These are phyloP conservation scores for Himalopsyche phryganea DNA, from an alignment of 1,140 invertebrate species.

Conservation along the genomic window DNA sequence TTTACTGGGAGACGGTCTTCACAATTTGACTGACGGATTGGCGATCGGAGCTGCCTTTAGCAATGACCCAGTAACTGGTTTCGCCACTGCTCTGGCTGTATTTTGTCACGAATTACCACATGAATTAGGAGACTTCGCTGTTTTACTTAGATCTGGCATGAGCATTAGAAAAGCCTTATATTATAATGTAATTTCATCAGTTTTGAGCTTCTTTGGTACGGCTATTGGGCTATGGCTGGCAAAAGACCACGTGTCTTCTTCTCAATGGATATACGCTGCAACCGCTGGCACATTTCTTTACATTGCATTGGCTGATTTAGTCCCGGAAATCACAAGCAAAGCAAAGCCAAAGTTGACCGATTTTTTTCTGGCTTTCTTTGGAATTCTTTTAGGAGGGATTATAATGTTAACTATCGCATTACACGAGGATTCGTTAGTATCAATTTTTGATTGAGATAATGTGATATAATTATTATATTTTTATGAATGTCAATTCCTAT, in stretches of 20 bases:
- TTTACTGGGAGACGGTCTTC: conserved; percentile 74
- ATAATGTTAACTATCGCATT: conserved; percentile 74
- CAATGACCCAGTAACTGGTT: conserved; percentile 64
- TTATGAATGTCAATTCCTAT: too few relatives aligned
- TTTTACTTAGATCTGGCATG: conserved; percentile 74
- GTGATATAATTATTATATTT: too few relatives aligned
- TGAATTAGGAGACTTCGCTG: conserved; percentile 78
- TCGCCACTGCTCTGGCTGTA: conserved; percentile 75
- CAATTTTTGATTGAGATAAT: conserved; percentile 48
- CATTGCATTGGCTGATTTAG: conserved; percentile 76
- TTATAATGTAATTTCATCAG: conserved; percentile 71
- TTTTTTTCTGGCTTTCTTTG: conserved; percentile 55
- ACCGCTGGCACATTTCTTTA: conserved; percentile 82
- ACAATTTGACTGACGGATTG: conserved; percentile 77
- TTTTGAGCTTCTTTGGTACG: conserved; percentile 74
- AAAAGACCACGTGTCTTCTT: conserved; percentile 60
- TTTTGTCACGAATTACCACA: conserved; percentile 81
- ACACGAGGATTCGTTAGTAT: conserved; percentile 67
- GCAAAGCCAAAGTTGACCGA: conserved; percentile 44
- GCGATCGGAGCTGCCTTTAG: conserved; percentile 78
- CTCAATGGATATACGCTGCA: conserved; percentile 72
- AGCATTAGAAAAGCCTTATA: conserved; percentile 65
- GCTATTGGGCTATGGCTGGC: conserved; percentile 68
- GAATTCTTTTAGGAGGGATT: conserved; percentile 64
- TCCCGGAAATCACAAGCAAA: conserved; percentile 58